Evolutionary conservation across 2,113 vertebrate genomes (phyloP), one percentile per base, ranked within the genome.

Genomic region (Pteronura brasiliensis): DNA sequence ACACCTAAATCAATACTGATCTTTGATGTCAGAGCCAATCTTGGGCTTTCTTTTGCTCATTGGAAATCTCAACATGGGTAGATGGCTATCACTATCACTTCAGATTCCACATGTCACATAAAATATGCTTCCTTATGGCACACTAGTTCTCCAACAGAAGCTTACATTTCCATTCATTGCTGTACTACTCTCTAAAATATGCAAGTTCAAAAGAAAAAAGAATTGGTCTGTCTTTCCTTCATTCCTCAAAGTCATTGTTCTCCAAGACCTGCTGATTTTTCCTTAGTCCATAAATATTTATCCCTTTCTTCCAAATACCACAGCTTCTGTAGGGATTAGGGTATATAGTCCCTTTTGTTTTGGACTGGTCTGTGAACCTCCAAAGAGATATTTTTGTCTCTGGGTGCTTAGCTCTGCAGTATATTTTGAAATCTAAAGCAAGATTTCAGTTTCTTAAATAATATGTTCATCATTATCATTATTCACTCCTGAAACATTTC

Each of bases 301-400:
- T 81, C 87, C 52, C 42, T 96, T 93, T 93, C 61, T 94, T 89
- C 57, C 76, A 81, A 29, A 57, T 86, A 90, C 29, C 52, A 61
- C 59, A 79, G 17, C 52, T 92, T 87, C 47, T 47, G 14, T 17
- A 34, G 85, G 4, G 44, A 52, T 36, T 71, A 27, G 87, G 55
- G n/a, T 67, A 21, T 34, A 59, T 20, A 25, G 1, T 85, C 76
- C 31, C 36, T 90, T 52, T 31, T 42, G 27, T 72, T 87, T 86
- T 52, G 21, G 20, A 63, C 18, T 39, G 29, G 4, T 93, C 18
- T 82, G 18, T 34, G 47, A 77, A 92, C 29, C 55, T 81, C 57
- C 31, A 55, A 44, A 83, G 85, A 95, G 47, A 80, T 74, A 71
- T 27, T 52, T 42, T 29, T 83, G 4, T 69, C 74, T 90, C 42